A percentile compares a stretch with the other conserved stretches of the same genome.
phyloP scores from a whole-genome alignment of 2,113 vertebrate genomes.

The Asarcornis scutulata region DNA sequence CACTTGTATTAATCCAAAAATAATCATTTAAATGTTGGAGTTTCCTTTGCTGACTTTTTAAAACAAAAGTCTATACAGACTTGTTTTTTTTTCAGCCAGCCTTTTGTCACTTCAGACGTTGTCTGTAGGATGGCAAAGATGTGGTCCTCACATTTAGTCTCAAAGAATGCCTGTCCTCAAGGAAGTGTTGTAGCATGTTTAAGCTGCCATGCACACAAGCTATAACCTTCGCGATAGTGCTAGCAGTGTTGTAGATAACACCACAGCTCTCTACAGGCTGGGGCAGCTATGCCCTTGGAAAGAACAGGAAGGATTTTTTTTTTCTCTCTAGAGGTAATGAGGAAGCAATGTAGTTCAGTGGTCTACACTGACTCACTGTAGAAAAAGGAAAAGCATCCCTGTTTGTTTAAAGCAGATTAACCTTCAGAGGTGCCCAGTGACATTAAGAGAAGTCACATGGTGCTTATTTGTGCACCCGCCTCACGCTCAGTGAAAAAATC shows the following conservation, averaged over 20 bases:
- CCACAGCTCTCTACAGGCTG: background rate
- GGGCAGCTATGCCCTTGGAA: background rate
- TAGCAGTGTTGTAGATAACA: accelerated
- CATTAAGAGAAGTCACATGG: background rate
- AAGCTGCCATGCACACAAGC: accelerated
- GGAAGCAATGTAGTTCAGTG: background rate
- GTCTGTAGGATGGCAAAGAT: background rate
- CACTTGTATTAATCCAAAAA: background rate
- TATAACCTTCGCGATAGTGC: accelerated
- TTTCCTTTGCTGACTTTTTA: background rate
- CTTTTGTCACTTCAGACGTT: background rate
- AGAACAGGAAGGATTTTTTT: background rate
- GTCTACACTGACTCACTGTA: too few relatives aligned
- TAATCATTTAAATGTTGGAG: background rate
- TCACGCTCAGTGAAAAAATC: background rate
- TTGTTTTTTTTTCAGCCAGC: background rate
- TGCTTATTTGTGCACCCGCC: too few relatives aligned
- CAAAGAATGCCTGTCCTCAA: background rate
- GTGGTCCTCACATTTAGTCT: background rate
- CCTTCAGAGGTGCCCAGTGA: background rate
- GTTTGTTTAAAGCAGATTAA: background rate
- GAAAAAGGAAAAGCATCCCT: background rate
- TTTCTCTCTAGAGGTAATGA: background rate
- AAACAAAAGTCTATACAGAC: background rate
- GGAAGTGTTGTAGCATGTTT: background rate